phyloP scores from a whole-genome alignment of 1,140 invertebrate species.

The Amyelois transitella region DNA sequence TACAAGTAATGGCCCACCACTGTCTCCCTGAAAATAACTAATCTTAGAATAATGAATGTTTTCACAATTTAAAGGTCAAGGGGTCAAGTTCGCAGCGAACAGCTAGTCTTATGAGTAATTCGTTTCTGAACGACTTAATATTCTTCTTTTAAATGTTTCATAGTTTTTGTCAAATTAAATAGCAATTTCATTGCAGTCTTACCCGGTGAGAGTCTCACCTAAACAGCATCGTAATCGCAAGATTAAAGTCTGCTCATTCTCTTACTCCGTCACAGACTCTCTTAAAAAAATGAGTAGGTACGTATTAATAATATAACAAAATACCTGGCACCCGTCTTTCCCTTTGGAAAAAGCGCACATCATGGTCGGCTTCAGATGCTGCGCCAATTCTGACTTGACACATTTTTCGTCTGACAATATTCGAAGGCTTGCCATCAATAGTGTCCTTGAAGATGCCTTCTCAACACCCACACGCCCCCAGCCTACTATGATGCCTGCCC shows the following conservation, averaged over 20 bases:
- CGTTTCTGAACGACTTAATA: too few species aligned
- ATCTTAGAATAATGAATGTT: neutral
- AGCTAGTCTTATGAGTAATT: too few species aligned
- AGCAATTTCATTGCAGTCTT: too few species aligned
- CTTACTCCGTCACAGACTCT: too few species aligned
- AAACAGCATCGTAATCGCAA: too few species aligned
- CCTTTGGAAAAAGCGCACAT: slow-evolving; percentile 71
- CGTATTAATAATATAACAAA: neutral
- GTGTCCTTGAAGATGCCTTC: slow-evolving; percentile 67
- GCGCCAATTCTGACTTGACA: slow-evolving; percentile 51
- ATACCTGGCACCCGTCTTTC: slow-evolving; percentile 74
- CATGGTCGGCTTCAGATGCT: slow-evolving; percentile 69
- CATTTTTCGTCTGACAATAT: slow-evolving; percentile 57
- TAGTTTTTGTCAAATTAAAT: too few species aligned
- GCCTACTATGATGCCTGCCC: slow-evolving; percentile 75
- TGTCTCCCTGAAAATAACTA: slow-evolving; percentile 77
- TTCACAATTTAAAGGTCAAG: too few species aligned
- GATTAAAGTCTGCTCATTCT: too few species aligned
- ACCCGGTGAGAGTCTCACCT: too few species aligned
- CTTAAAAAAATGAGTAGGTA: neutral
- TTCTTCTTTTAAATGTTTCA: too few species aligned
- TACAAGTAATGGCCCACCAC: slow-evolving; percentile 71
- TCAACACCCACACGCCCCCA: slow-evolving; percentile 76
- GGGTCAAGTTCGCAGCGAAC: too few species aligned
- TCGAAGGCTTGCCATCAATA: slow-evolving; percentile 73